Conservation (phyloP, 2,113 vertebrate species). For the Protomyctophum bolini region DNA sequence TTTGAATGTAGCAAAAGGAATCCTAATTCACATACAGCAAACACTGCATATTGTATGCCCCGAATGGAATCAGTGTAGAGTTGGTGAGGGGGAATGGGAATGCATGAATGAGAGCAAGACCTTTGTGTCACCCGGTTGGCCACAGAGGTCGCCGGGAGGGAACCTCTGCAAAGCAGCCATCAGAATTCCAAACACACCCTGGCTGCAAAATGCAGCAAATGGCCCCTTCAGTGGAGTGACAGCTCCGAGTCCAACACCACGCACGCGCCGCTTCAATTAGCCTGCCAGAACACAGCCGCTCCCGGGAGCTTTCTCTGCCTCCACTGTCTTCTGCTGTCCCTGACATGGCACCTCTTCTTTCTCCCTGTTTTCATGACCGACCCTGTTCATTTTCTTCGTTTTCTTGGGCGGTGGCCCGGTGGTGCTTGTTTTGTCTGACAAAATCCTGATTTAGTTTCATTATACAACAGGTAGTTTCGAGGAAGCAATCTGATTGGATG, state of each 20-base stretch:
- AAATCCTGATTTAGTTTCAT: too few species aligned
- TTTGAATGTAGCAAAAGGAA: conserved; percentile 47
- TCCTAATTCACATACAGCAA: conserved; percentile 38
- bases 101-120: conserved; percentile 11
- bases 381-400: neutral
- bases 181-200: conserved; percentile 75
- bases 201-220: conserved; percentile 73
- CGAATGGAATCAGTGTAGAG: conserved; percentile 48
- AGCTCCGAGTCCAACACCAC: conserved; percentile 65
- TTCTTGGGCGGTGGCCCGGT: too few species aligned
- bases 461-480: too few species aligned
- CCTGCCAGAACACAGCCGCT: conserved; percentile 62
- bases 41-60: conserved; percentile 31
- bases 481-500: too few species aligned
- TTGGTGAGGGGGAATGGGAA: neutral
- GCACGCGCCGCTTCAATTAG: conserved; percentile 78
- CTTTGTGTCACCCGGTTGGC: conserved; percentile 26
- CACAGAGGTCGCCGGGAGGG: conserved; percentile 18
- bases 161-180: conserved; percentile 59
- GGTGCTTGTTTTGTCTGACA: too few species aligned
- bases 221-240: conserved; percentile 72
- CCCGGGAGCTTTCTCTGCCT: conserved; percentile 56
- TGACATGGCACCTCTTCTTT: too few species aligned
- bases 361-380: neutral
- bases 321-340: conserved; percentile 9